Conservation (phyloP, 2,888 invertebrate species). For the Phortica okadai region DNA sequence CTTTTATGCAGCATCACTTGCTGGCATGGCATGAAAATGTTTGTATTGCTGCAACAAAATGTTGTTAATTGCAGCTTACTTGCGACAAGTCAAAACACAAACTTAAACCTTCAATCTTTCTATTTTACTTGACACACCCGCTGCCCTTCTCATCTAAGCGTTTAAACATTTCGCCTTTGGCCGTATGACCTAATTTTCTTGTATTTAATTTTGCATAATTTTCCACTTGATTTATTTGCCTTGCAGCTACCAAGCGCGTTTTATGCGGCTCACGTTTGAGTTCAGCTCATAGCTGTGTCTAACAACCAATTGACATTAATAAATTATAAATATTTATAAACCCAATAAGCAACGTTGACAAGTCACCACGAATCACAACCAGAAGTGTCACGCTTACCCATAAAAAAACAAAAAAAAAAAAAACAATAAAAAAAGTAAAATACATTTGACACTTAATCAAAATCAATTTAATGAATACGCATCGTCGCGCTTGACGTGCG, state of each 20-base stretch:
- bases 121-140: not conserved
- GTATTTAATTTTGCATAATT: conserved; percentile 50
- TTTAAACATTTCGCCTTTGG: not conserved
- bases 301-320: conserved; percentile 22
- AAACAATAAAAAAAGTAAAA: conserved; percentile 40
- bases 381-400: not conserved
- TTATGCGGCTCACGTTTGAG: not conserved
- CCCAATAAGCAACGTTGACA: not conserved
- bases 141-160: not conserved
- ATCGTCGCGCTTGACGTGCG: conserved; percentile 58
- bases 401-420: too few relatives aligned
- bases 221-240: conserved; percentile 59
- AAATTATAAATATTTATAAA: conserved; percentile 26
- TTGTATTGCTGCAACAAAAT: not conserved
- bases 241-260: not conserved
- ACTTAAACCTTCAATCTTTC: not conserved
- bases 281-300: not conserved
- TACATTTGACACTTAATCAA: conserved; percentile 60
- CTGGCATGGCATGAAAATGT: not conserved
- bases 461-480: conserved; percentile 52
- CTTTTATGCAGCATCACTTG: not conserved
- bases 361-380: too few relatives aligned
- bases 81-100: not conserved
- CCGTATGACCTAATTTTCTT: conserved; percentile 35
- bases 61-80: not conserved